Base-by-base conservation (phyloP, 2,888 invertebrate species). In the Azorinus chamasolen region DNA sequence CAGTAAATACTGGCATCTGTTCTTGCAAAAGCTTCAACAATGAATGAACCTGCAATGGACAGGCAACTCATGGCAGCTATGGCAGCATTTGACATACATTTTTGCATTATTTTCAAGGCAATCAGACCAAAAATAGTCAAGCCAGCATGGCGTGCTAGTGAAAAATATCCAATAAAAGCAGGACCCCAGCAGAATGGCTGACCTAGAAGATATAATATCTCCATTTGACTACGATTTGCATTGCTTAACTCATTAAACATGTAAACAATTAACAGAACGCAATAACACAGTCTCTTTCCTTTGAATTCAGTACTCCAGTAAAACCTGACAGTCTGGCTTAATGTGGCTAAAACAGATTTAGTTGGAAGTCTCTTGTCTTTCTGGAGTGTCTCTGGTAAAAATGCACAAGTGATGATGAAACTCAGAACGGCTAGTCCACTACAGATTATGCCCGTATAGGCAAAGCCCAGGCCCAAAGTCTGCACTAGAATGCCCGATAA, bases 131-230 rank as follows among this genome's bases (percentile, higher is more conserved):
- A 3, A 4, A 69, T 16, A 14, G 58, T 51, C 39, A 61, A 39
- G 8, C 53, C 55, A 25, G 68, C 54, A 37, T 72, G 65, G n/a
- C 65, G 43, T 1, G 50, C 58, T 18, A 62, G 55, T n/a, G 39
- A 16, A 46, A 73, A 80, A 12, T 65, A 39, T 1, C 76, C 72
- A 45, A 80, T 80, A 24, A 61, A 43, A 14, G 32, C n/a, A 0
- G 76, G 73, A 37, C 45, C 71, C 76, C 76, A 80, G 41, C 80
- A 80, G 45, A 80, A 80, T 50, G 80, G 80, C 51, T 59, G 58
- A 0, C 76, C 76, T 0, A 79, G 65, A n/a, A 75, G 59, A 41
- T 72, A 79, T 1, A 75, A 37, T 12, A 61, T 75, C 57, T 79
- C 79, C 18, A 79, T n/a, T 18, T 46, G 14, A 22, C 61, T 18